Percentiles rank a stretch among this genome's conserved stretches.
phyloP scores from a whole-genome alignment of 2,113 vertebrate genomes.

The Pluvianellus socialis region DNA sequence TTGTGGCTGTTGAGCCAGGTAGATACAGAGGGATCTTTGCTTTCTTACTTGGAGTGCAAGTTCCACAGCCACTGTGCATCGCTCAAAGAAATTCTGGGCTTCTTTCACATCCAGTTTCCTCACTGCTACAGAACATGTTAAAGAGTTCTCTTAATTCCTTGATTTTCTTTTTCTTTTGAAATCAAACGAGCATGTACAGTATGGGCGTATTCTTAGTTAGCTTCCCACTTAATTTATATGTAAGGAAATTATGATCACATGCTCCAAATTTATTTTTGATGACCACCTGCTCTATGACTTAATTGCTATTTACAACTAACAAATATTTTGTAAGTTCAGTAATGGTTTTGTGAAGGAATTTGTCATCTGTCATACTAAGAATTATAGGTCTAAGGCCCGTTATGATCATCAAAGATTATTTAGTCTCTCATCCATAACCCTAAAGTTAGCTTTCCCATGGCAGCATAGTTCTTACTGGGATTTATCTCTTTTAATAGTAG shows the following conservation, averaged over 20 bases:
- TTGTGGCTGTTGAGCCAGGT: neutral
- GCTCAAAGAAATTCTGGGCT: neutral
- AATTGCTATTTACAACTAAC: conserved; percentile 22
- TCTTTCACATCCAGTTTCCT: neutral
- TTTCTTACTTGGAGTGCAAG: neutral
- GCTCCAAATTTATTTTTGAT: neutral
- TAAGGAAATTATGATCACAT: neutral
- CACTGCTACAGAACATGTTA: neutral
- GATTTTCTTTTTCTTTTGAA: neutral
- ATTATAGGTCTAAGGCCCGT: neutral
- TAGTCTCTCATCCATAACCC: neutral
- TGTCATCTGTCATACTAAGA: neutral
- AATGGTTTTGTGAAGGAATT: conserved; percentile 24
- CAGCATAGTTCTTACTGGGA: neutral
- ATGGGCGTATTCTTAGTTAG: neutral
- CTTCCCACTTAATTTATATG: neutral
- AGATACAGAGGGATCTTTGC: neutral
- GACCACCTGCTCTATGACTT: conserved; percentile 30
- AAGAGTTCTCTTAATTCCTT: neutral
- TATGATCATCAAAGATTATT: neutral
- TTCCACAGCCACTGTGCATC: neutral
- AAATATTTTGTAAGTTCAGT: neutral
- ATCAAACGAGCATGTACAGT: neutral
- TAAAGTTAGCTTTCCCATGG: neutral
- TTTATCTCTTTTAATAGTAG: neutral